phyloP scores from a whole-genome alignment of 2,113 vertebrate genomes.

The Clarias gariepinus region DNA sequence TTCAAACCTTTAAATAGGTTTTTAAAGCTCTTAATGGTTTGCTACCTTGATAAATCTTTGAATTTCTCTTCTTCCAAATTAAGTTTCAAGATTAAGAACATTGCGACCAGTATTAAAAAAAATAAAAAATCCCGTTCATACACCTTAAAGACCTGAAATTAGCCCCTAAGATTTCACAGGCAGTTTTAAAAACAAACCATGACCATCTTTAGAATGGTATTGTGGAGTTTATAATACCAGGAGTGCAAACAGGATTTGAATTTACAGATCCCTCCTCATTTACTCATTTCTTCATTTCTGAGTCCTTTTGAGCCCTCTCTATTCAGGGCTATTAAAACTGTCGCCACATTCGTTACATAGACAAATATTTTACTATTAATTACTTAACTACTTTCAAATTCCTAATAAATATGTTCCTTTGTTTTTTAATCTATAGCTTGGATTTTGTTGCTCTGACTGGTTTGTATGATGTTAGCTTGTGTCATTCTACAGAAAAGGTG shows the following conservation, averaged over 20 bases:
- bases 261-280: neutral
- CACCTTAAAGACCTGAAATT: neutral
- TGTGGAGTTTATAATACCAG: neutral
- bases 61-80: neutral
- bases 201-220: neutral
- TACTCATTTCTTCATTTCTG: neutral
- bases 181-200: neutral
- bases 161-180: neutral
- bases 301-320: neutral
- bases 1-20: neutral
- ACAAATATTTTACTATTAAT: too few relatives aligned
- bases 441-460: neutral
- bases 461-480: neutral
- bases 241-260: neutral
- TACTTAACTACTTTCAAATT: neutral
- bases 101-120: neutral
- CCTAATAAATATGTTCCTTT: neutral
- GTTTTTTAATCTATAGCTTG: neutral
- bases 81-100: neutral
- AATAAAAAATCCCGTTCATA: neutral
- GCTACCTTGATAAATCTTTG: neutral
- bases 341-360: neutral
- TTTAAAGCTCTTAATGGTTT: neutral
- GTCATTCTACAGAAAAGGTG: too few relatives aligned
- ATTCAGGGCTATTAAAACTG: neutral